These are phyloP conservation scores for Drosophila diplacantha DNA, from an alignment of 2,888 invertebrate species.

Conservation along the genomic window DNA sequence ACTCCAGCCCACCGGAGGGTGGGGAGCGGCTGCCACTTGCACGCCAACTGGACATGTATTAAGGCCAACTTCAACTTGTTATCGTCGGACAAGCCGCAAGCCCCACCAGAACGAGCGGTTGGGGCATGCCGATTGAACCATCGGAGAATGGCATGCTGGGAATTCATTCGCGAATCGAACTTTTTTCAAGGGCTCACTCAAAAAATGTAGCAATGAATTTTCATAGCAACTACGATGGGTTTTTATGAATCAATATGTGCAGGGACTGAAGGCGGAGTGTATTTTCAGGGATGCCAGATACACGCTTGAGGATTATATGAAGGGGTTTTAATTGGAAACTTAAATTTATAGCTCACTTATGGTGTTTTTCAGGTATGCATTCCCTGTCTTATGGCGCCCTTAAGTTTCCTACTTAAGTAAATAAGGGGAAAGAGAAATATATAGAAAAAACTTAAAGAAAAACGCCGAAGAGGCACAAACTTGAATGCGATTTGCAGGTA, in stretches of 20 bases:
- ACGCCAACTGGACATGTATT: conserved; percentile 63
- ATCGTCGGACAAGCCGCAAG: conserved; percentile 23
- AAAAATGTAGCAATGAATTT: conserved; percentile 17
- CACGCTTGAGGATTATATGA: background rate
- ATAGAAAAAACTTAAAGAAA: background rate
- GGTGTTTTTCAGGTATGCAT: background rate
- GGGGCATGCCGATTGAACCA: conserved; percentile 28
- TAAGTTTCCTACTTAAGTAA: background rate
- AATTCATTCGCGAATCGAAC: conserved; percentile 31
- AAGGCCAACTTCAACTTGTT: conserved; percentile 54
- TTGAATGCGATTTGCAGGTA: conserved; percentile 62
- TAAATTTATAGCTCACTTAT: background rate
- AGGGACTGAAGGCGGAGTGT: background rate
- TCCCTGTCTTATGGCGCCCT: background rate
- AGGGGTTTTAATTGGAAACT: background rate
- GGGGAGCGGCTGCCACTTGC: conserved; percentile 18
- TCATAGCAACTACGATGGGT: background rate
- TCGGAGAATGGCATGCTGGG: conserved; percentile 24
- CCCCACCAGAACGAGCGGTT: conserved; percentile 16
- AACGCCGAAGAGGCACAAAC: conserved; percentile 15
- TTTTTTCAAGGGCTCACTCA: conserved; percentile 28
- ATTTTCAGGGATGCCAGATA: background rate
- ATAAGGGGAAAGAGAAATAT: background rate
- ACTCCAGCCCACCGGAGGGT: conserved; percentile 15
- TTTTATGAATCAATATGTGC: conserved; percentile 11